These are phyloP conservation scores for Cylas formicarius DNA, from an alignment of 1,140 invertebrate genomes.

Conservation along the genomic window DNA sequence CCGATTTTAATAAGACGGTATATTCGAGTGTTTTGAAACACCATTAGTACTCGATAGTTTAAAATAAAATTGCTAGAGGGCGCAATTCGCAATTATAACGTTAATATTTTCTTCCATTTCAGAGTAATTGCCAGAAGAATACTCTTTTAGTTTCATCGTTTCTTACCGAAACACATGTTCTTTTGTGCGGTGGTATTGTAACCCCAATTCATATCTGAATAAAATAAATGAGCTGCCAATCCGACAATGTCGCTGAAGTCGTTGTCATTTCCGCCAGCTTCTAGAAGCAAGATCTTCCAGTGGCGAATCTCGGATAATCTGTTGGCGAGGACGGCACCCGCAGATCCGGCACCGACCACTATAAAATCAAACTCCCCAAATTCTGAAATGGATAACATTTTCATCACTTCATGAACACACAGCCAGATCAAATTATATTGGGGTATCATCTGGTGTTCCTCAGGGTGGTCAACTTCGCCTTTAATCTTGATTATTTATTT, in stretches of 20 bases:
- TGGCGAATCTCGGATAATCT: slow-evolving; percentile 60
- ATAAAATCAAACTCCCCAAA: slow-evolving; percentile 31
- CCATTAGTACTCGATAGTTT: no score
- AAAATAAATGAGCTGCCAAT: slow-evolving; percentile 30
- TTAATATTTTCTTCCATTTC: slow-evolving; percentile 42
- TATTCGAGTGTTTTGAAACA: no score
- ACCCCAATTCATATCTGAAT: slow-evolving; percentile 55
- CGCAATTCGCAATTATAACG: no score
- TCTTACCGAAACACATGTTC: slow-evolving; percentile 55
- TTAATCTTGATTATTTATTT: no score
- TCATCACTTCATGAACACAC: no score
- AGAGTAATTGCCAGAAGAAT: slow-evolving; percentile 25
- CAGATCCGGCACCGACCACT: slow-evolving; percentile 40
- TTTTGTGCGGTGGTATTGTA: slow-evolving; percentile 65
- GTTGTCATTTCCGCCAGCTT: slow-evolving; percentile 47
- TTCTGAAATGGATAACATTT: no score
- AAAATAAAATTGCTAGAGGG: no score
- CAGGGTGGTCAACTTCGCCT: no score
- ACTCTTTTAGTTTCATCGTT: slow-evolving; percentile 8
- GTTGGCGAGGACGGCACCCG: slow-evolving; percentile 53
- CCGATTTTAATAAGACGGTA: no score
- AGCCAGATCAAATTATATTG: no score
- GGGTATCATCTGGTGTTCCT: no score
- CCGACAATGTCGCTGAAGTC: slow-evolving; percentile 10
- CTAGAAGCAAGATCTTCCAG: slow-evolving; percentile 63